These are phyloP conservation scores for Sus cebifrons DNA, from an alignment of 2,797 vertebrate species.

Conservation along the genomic window DNA sequence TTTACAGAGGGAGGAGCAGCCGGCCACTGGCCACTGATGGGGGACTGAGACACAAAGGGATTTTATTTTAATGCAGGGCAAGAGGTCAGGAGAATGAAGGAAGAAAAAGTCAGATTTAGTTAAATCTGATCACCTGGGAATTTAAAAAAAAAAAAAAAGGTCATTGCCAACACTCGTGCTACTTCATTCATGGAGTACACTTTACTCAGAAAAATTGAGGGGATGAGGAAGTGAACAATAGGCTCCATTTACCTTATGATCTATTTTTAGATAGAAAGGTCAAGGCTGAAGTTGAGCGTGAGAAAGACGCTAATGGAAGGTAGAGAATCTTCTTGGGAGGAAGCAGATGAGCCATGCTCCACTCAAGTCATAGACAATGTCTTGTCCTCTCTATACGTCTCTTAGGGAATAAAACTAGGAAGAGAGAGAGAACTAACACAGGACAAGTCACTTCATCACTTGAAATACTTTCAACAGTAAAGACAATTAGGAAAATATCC, in stretches of 20 bases:
- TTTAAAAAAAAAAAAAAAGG: background rate
- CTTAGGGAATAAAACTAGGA: background rate
- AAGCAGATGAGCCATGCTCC: background rate
- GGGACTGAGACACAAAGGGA: background rate
- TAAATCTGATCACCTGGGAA: constrained; percentile 71
- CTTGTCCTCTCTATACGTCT: background rate
- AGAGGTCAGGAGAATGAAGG: constrained; percentile 58
- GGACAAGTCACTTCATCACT: background rate
- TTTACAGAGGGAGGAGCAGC: background rate
- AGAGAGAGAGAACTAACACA: background rate
- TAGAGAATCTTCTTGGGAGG: background rate
- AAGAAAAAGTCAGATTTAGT: constrained; percentile 62
- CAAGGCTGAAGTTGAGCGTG: background rate
- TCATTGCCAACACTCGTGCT: background rate
- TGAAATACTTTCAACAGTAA: background rate
- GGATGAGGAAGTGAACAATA: background rate
- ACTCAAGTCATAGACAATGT: background rate
- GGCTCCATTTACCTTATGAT: constrained; percentile 59
- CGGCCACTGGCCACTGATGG: background rate
- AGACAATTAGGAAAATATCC: background rate
- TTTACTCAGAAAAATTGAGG: background rate
- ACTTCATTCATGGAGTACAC: background rate
- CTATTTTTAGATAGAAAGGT: constrained; percentile 66
- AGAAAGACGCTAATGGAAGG: constrained; percentile 46
- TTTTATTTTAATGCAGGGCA: constrained; percentile 67